Percentiles rank a stretch among this genome's conserved stretches.
These are phyloP conservation scores for Drosophila insularis DNA, from an alignment of 1,140 invertebrate species.

Conservation along the genomic window DNA sequence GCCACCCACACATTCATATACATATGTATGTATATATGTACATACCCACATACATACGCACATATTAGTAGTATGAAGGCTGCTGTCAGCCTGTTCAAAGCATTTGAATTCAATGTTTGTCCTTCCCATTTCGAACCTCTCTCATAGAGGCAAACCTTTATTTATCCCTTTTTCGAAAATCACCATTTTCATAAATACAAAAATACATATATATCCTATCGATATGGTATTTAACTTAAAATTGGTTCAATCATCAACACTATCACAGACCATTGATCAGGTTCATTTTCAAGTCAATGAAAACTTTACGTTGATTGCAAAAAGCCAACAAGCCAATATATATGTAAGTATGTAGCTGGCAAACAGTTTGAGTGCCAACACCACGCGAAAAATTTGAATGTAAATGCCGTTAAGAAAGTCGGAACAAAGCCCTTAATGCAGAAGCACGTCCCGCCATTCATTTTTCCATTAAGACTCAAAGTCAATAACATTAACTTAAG, in stretches of 20 bases:
- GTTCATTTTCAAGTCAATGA: background rate
- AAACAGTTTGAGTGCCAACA: conserved; percentile 8
- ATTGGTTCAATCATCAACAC: background rate
- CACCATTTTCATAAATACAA: background rate
- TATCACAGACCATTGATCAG: background rate
- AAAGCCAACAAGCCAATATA: conserved; percentile 9
- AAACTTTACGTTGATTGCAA: conserved; percentile 19
- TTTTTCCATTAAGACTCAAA: conserved; percentile 51
- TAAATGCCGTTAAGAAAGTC: conserved; percentile 44
- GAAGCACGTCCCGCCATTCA: conserved; percentile 51
- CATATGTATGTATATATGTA: background rate
- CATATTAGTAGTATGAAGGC: conserved; percentile 8
- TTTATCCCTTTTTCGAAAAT: background rate
- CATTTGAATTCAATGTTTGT: background rate
- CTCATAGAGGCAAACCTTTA: background rate
- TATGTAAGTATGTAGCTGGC: background rate
- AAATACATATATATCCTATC: background rate
- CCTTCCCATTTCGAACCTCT: background rate
- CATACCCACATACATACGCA: background rate
- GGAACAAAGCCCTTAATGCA: conserved; percentile 51
- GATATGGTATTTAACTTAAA: background rate
- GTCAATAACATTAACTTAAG: conserved; percentile 58
- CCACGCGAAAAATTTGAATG: conserved; percentile 46
- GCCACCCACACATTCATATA: conserved; percentile 6
- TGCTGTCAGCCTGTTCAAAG: conserved; percentile 23